Conservation (phyloP, 2,888 invertebrate species). For the Alentia gelatinosa region DNA sequence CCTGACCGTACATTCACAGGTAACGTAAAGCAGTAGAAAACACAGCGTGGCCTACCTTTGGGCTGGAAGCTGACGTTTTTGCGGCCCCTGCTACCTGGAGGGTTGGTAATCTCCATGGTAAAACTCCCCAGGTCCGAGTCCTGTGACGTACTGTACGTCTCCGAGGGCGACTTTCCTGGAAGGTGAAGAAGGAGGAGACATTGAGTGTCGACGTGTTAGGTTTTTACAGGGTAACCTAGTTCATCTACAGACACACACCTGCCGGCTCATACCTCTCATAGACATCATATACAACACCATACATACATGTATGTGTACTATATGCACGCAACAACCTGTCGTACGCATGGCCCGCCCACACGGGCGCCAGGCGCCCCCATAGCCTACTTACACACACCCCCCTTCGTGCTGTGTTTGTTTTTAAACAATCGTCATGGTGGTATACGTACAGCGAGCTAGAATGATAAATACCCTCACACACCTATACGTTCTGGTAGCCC, state of each 20-base stretch:
- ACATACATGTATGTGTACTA: no score
- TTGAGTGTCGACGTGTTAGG: not conserved
- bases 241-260: not conserved
- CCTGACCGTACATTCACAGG: no score
- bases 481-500: no score
- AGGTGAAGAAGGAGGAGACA: not conserved
- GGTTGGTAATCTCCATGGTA: slow-evolving; percentile 12
- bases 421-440: no score
- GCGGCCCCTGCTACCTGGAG: not conserved
- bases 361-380: no score
- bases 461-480: no score
- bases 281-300: no score
- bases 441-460: no score
- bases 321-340: not conserved
- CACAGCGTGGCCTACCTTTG: slow-evolving; percentile 21
- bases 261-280: not conserved
- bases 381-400: no score
- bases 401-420: no score
- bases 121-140: slow-evolving; percentile 52
- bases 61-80: slow-evolving; percentile 43
- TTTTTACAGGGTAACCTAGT: not conserved
- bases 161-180: slow-evolving; percentile 33
- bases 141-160: slow-evolving; percentile 41
- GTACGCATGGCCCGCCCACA: not conserved
- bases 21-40: no score